These are phyloP conservation scores for Triplophysa siluroides DNA, from an alignment of 2,113 vertebrate species.

Conservation along the genomic window DNA sequence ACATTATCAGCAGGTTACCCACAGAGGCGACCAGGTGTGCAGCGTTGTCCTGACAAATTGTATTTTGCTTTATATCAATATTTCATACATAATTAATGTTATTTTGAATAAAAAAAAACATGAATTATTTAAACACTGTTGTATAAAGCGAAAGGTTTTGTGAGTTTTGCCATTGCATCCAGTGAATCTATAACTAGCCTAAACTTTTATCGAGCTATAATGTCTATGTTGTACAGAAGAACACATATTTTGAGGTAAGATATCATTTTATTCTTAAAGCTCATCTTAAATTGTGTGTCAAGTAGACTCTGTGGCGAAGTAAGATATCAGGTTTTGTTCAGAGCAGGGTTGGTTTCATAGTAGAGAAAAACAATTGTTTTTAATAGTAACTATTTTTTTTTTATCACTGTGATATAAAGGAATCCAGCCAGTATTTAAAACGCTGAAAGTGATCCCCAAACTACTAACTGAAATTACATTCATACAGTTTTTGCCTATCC, in stretches of 20 bases:
- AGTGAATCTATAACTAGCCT: conserved; percentile 13
- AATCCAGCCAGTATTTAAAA: no score
- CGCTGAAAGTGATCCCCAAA: no score
- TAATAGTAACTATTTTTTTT: no score
- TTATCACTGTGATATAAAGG: no score
- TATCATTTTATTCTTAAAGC: neutral
- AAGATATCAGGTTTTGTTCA: neutral
- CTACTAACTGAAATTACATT: no score
- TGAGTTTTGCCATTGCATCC: conserved; percentile 16
- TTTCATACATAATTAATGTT: conserved; percentile 66
- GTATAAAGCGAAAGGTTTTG: conserved; percentile 18
- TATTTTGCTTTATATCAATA: conserved; percentile 23
- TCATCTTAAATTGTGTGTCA: neutral
- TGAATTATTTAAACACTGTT: conserved; percentile 45
- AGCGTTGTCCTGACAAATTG: conserved; percentile 13
- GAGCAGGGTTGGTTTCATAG: neutral
- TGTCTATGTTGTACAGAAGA: neutral
- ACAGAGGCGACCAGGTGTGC: conserved; percentile 23
- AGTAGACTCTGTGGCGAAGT: neutral
- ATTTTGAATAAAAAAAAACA: conserved; percentile 36
- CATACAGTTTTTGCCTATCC: neutral
- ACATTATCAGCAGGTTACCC: neutral
- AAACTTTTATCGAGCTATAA: neutral
- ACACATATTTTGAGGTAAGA: conserved; percentile 49
- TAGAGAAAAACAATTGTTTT: no score